These are phyloP conservation scores for Laticauda laticaudata DNA, from an alignment of 2,113 vertebrate species.

Conservation along the genomic window DNA sequence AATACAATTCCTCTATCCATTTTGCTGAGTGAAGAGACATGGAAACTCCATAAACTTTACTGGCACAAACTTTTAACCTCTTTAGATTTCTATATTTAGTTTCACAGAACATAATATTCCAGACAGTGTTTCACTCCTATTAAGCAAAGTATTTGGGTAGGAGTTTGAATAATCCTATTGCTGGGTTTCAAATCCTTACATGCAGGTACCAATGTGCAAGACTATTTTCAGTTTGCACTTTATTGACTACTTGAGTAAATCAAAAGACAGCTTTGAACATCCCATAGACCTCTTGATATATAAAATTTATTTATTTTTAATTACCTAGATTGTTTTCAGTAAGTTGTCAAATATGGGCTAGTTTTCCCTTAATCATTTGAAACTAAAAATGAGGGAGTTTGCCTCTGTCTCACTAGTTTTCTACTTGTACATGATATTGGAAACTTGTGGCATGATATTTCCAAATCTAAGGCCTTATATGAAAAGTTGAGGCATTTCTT, in stretches of 20 bases:
- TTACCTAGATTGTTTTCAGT: not conserved
- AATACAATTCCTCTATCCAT: constrained; percentile 13
- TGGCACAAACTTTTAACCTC: constrained; percentile 24
- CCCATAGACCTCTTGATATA: not conserved
- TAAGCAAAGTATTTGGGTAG: not conserved
- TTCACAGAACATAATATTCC: constrained; percentile 12
- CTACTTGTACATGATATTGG: not conserved
- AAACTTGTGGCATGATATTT: not conserved
- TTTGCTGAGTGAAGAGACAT: not conserved
- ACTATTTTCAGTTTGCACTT: not conserved
- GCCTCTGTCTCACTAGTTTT: not conserved
- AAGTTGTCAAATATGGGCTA: not conserved
- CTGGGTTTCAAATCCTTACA: constrained; percentile 5
- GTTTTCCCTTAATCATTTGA: not conserved
- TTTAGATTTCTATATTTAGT: constrained; percentile 31
- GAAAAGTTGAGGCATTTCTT: not conserved
- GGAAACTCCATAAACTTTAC: constrained; percentile 28
- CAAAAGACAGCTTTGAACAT: not conserved
- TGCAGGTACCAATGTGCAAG: not conserved
- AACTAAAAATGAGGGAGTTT: not conserved
- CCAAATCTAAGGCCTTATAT: not conserved
- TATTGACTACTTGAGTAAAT: not conserved
- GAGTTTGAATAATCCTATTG: not conserved
- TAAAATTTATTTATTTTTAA: not conserved
- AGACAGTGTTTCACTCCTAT: not conserved